Evolutionary conservation across 2,888 invertebrate species (phyloP), one percentile per base, ranked within the genome.

Genomic region (Stenchaetothrips biformis): DNA sequence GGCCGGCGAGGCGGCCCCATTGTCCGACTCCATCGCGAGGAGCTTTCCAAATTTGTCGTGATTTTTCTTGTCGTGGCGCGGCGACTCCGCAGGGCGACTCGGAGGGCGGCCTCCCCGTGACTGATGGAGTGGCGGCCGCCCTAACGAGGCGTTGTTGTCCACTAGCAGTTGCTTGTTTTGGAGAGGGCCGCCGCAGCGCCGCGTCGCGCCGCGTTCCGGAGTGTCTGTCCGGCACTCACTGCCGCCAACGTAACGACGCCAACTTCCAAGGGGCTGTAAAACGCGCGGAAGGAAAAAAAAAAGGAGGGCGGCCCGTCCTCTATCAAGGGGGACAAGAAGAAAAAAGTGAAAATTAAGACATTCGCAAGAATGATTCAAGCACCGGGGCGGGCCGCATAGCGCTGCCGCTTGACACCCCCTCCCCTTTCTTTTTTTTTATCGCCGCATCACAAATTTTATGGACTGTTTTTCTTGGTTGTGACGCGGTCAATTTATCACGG

Each of bases 401-500:
- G 59, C 59, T 13, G 59, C 6, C 0, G 59, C 59, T 53, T 2
- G 53, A 53, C 9, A 53, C 53, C 53, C 53, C 18, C 53, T 18
- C 13, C 67, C 67, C 25, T 74, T 25, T 25, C 25, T 74, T 74
- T 25, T 25, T 74, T 74, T 74, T 74, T 74, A 74, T 74, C 67
- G 67, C 25, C 21, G 67, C 67, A 25, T 74, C 67, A 74, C 21
- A 74, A 74, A 74, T 74, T 74, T 74, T 74, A 74, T 74, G 67
- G 67, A 74, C 67, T 74, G 67, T 74, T 74, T 74, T 74, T 74
- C 67, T 74, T 21, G 67, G 67, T 8, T 25, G 25, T 74, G 67
- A 74, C 67, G 67, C 67, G 67, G 67, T 74, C 67, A 74, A 74
- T 74, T 74, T 74, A 74, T 74, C 67, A 74, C 67, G 67, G 3